A percentile compares a stretch with the other conserved stretches of the same genome.
Conservation (phyloP, 2,113 vertebrate genomes). For the Irena cyanogastra region DNA sequence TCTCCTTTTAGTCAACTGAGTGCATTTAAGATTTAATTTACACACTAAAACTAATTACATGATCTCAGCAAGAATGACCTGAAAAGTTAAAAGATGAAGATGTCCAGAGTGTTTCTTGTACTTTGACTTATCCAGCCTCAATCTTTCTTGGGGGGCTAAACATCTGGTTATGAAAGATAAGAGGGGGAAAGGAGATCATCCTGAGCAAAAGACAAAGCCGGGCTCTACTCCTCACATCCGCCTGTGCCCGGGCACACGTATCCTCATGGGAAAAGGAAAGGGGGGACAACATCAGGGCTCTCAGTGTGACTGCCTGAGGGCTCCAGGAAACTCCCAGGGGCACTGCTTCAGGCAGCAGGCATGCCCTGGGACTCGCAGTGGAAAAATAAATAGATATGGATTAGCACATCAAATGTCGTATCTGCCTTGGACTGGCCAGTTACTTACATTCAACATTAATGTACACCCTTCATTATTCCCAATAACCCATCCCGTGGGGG, state of each 20-base stretch:
- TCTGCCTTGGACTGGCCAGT: slow-evolving; percentile 34
- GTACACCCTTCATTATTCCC: slow-evolving; percentile 65
- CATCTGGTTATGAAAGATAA: background rate
- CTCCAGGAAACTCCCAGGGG: background rate
- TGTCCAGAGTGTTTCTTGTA: slow-evolving; percentile 16
- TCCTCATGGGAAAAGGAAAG: background rate
- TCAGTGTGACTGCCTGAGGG: background rate
- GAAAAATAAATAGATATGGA: slow-evolving; percentile 61
- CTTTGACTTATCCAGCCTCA: slow-evolving; percentile 43
- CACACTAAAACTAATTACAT: slow-evolving; percentile 64
- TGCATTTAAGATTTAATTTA: slow-evolving; percentile 71
- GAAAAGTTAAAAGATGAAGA: slow-evolving; percentile 52
- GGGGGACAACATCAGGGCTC: background rate
- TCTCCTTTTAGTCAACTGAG: slow-evolving; percentile 65
- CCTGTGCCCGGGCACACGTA: background rate
- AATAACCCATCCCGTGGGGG: background rate
- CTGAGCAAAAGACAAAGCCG: slow-evolving; percentile 30
- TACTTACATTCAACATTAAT: slow-evolving; percentile 42
- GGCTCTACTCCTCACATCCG: background rate
- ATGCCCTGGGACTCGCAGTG: background rate
- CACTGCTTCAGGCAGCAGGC: background rate
- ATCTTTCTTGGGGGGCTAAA: background rate
- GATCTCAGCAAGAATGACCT: slow-evolving; percentile 50
- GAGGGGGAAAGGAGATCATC: background rate
- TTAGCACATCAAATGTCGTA: slow-evolving; percentile 30